These are phyloP conservation scores for Yponomeuta malinellus DNA, from an alignment of 2,888 invertebrate genomes.

Conservation along the genomic window DNA sequence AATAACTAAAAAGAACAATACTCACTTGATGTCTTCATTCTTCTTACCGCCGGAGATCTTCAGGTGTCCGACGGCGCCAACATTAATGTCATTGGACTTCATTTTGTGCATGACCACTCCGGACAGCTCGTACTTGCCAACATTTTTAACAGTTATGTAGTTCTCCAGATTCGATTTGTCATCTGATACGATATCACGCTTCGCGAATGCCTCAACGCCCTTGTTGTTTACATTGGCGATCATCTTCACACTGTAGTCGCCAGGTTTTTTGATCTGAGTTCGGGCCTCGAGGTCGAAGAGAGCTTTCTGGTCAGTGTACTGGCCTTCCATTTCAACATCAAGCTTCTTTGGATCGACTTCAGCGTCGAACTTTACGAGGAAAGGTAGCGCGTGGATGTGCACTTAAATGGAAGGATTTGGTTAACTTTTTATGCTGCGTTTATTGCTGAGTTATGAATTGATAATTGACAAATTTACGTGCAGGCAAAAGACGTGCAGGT, in stretches of 20 bases:
- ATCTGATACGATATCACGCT: conserved; percentile 71
- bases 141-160: conserved; percentile 73
- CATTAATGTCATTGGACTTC: conserved; percentile 70
- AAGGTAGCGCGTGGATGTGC: conserved; percentile 68
- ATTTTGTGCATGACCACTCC: conserved; percentile 74
- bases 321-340: conserved; percentile 72
- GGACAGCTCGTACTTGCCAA: conserved; percentile 78
- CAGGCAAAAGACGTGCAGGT: too few relatives aligned
- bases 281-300: conserved; percentile 77
- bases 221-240: conserved; percentile 39
- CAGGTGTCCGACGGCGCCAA: conserved; percentile 73
- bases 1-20: conserved; percentile 17
- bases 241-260: conserved; percentile 59
- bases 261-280: conserved; percentile 54
- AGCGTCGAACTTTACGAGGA: conserved; percentile 72
- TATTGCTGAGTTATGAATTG: too few relatives aligned
- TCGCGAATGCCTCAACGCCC: conserved; percentile 66
- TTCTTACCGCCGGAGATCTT: conserved; percentile 68
- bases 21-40: conserved; percentile 76
- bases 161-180: conserved; percentile 79
- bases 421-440: background rate
- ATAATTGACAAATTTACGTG: too few relatives aligned
- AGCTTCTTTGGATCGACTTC: conserved; percentile 74
- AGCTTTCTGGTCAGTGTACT: conserved; percentile 76
- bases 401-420: conserved; percentile 39